Base-by-base conservation (phyloP, 2,888 invertebrate species). In the Thumatha senex region DNA sequence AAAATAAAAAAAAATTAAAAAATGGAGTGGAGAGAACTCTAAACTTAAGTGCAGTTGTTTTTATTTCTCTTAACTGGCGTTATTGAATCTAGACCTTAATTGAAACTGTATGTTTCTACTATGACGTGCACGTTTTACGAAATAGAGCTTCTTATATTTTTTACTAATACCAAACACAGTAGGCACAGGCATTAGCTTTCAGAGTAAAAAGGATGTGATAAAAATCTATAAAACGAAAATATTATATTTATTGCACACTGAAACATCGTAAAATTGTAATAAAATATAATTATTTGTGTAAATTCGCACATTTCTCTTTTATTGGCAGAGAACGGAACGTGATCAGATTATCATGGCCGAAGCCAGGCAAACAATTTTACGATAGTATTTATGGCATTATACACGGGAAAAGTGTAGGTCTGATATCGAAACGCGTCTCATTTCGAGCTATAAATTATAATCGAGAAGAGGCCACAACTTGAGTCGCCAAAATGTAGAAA, bases 391-490 rank as follows among this genome's bases (percentile, higher is more conserved):
- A 86, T 84, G 82, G 77, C 81, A 70, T 78, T 81, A 83, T 80
- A 78, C 76, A 51, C 42, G 57, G 51, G 46, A 43, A 53, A 67
- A 66, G 61, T 66, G 58, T 67, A 57, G 55, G 38, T 44, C 63
- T 65, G 72, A 75, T 78, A 78, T 66, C 48, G 71, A 67, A 54
- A 69, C 67, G 65, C 67, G 70, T 74, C 78, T 76, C 78, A 78
- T 80, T 79, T 78, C 55, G 48, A 63, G 79, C 86, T 75, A 86
- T 88, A 88, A 88, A 87, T 88, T 87, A 87, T 87, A 88, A 88
- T 87, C 85, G 86, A 82, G 83, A 84, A 80, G 78, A 80, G 82
- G 74, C 82, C 75, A 80, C 80, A 81, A 78, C 82, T 81, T 76
- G 78, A 80, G 81, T 82, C 79, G 82, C 82, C 81, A 82, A 84